phyloP scores from a whole-genome alignment of 2,797 vertebrate species.

The Naso thynnoides region DNA sequence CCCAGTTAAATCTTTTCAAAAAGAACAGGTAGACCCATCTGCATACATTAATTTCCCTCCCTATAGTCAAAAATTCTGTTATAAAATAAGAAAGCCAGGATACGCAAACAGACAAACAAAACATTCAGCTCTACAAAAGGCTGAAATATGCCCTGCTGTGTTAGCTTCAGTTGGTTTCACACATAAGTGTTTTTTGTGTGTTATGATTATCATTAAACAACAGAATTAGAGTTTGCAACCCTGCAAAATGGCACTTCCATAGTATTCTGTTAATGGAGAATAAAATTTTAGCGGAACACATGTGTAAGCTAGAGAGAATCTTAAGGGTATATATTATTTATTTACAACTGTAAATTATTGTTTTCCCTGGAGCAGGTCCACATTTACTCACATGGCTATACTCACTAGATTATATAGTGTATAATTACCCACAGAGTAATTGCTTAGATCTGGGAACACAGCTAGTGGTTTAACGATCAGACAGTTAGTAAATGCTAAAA shows the following conservation, averaged over 20 bases:
- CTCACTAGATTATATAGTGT: neutral
- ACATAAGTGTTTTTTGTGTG: neutral
- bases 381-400: neutral
- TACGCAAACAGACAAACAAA: too few species aligned
- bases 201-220: neutral
- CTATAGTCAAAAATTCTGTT: too few species aligned
- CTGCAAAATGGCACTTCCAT: neutral
- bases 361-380: neutral
- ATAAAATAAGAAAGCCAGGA: neutral
- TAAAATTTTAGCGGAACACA: neutral
- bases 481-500: neutral
- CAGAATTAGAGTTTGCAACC: neutral
- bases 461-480: neutral
- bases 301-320: neutral
- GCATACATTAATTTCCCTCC: neutral
- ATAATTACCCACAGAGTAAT: neutral
- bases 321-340: too few species aligned
- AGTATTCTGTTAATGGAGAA: neutral
- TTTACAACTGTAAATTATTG: neutral
- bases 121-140: too few species aligned
- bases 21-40: neutral
- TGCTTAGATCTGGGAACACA: neutral
- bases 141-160: too few species aligned
- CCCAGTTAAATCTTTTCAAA: constrained; percentile 12
- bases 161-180: neutral